These are phyloP conservation scores for Calidris pugnax DNA, from an alignment of 2,113 vertebrate genomes.

Conservation along the genomic window DNA sequence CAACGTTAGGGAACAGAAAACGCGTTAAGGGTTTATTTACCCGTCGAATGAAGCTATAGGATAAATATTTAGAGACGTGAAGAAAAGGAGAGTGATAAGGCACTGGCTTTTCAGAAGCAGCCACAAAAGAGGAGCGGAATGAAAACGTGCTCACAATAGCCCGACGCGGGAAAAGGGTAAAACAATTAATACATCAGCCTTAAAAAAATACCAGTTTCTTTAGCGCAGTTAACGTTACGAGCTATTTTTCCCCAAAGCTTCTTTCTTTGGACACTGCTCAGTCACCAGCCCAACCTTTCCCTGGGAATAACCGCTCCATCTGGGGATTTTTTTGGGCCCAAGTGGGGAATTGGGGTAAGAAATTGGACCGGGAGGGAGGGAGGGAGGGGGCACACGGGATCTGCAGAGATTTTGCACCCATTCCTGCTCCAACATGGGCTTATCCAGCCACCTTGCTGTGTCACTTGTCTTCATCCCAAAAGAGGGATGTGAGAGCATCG, in stretches of 20 bases:
- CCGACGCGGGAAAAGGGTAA: background rate
- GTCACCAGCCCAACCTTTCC: background rate
- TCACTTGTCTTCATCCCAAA: background rate
- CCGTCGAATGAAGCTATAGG: background rate
- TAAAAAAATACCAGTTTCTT: background rate
- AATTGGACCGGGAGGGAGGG: rapidly evolving
- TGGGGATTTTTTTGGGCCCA: no score
- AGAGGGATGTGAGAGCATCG: rapidly evolving
- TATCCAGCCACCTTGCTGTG: rapidly evolving
- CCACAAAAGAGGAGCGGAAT: background rate
- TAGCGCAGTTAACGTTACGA: background rate
- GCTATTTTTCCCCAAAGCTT: background rate
- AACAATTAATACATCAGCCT: background rate
- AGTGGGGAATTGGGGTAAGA: rapidly evolving
- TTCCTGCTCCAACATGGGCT: background rate
- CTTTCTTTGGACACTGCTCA: background rate
- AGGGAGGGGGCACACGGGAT: rapidly evolving
- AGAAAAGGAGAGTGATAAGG: background rate
- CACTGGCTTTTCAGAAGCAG: background rate
- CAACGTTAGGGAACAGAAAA: background rate
- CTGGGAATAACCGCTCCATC: background rate
- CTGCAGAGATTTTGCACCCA: background rate
- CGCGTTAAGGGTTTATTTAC: background rate
- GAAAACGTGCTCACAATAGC: background rate
- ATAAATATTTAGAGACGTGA: constrained; percentile 10